Evolutionary conservation across 2,113 vertebrate species (phyloP).

Genomic region (Cavia aperea): DNA sequence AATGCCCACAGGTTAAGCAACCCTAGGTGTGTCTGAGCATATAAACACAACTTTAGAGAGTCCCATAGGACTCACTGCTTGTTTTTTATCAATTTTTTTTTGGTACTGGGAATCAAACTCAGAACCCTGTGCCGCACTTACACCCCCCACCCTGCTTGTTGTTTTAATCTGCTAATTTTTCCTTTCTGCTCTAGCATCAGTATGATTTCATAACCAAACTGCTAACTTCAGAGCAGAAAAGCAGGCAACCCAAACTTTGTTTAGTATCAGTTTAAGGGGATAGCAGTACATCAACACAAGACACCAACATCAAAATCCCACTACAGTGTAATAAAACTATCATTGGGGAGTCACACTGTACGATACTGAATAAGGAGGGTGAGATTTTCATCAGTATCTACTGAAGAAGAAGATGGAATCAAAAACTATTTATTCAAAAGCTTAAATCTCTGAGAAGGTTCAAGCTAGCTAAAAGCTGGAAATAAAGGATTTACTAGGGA

Average conservation of each 20-base stretch:
- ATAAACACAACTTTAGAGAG: background rate
- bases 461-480: slow-evolving; percentile 1
- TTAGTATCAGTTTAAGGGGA: background rate
- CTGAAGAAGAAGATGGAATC: slow-evolving; percentile 31
- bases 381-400: slow-evolving; percentile 32
- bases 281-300: background rate
- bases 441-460: slow-evolving; percentile 8
- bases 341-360: background rate
- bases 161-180: slow-evolving; percentile 13
- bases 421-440: slow-evolving; percentile 36
- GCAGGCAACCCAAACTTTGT: background rate
- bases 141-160: background rate
- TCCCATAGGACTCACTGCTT: background rate
- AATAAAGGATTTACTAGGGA: background rate
- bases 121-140: too few relatives aligned
- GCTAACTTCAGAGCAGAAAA: slow-evolving; percentile 41
- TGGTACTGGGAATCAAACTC: too few relatives aligned
- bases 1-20: background rate
- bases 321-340: background rate
- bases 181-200: background rate
- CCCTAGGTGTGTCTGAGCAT: background rate
- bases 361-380: background rate
- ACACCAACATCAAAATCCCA: background rate
- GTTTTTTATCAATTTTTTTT: background rate
- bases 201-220: background rate